Percentiles rank a stretch among this genome's conserved stretches.
phyloP scores from a whole-genome alignment of 2,888 invertebrate genomes.

The Synergus umbraculus region DNA sequence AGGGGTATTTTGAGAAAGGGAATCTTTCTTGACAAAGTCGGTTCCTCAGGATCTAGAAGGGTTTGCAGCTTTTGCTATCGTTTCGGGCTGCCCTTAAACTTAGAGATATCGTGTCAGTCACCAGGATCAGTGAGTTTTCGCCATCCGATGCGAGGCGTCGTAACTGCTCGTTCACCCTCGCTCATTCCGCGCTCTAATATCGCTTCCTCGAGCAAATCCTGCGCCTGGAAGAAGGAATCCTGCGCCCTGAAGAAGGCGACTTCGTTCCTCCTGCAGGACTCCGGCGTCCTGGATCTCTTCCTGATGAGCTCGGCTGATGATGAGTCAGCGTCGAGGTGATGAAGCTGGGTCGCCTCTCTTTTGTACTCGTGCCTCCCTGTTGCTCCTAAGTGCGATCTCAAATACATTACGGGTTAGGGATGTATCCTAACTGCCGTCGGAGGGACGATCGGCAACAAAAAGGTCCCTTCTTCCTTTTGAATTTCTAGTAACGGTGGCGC shows the following conservation, averaged over 20 bases:
- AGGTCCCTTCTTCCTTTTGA: background rate
- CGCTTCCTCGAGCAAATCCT: slow-evolving; percentile 51
- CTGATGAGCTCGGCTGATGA: slow-evolving; percentile 15
- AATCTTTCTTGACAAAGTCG: background rate
- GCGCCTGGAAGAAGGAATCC: slow-evolving; percentile 44
- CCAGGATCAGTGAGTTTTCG: slow-evolving; percentile 80
- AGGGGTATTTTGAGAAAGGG: background rate
- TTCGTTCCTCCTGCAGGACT: background rate
- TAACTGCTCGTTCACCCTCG: slow-evolving; percentile 71
- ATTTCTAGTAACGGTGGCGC: background rate
- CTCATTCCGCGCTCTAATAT: slow-evolving; percentile 72
- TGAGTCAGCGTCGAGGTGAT: background rate
- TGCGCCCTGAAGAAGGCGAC: slow-evolving; percentile 43
- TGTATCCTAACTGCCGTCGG: slow-evolving; percentile 62
- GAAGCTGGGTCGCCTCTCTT: slow-evolving; percentile 58
- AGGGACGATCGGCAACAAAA: slow-evolving; percentile 25
- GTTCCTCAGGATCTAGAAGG: background rate
- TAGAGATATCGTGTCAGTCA: slow-evolving; percentile 79
- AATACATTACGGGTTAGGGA: slow-evolving; percentile 76
- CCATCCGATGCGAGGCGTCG: slow-evolving; percentile 76
- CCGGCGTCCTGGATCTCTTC: slow-evolving; percentile 21
- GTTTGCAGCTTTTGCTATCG: slow-evolving; percentile 73
- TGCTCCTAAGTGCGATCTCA: slow-evolving; percentile 67
- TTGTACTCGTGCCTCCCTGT: slow-evolving; percentile 69
- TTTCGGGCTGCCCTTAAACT: slow-evolving; percentile 58